phyloP scores from a whole-genome alignment of 2,113 vertebrate genomes.

The Chitala chitala region DNA sequence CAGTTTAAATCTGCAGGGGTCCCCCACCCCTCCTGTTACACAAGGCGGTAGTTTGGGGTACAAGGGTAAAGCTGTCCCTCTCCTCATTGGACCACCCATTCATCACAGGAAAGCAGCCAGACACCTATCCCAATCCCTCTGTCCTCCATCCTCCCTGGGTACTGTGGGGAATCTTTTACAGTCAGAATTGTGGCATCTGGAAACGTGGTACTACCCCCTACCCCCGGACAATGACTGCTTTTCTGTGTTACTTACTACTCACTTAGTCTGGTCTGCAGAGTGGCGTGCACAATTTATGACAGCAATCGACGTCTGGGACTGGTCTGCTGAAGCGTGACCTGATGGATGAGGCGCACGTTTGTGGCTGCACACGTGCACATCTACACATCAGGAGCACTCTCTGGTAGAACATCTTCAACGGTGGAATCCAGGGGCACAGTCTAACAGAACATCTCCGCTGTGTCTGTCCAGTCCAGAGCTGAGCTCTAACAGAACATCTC shows the following conservation, averaged over 20 bases:
- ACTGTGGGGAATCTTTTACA: slow-evolving; percentile 66
- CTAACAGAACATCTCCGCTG: too few relatives aligned
- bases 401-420: neutral
- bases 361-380: neutral
- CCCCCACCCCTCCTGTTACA: slow-evolving; percentile 45
- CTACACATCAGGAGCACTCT: neutral
- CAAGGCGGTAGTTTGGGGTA: slow-evolving; percentile 30
- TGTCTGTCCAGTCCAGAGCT: too few relatives aligned
- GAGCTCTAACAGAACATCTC: too few relatives aligned
- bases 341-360: slow-evolving; percentile 56
- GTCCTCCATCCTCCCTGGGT: slow-evolving; percentile 42
- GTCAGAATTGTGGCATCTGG: slow-evolving; percentile 55
- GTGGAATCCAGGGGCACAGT: too few relatives aligned
- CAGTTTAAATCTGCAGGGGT: slow-evolving; percentile 63
- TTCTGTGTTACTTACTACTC: slow-evolving; percentile 76
- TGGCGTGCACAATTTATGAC: slow-evolving; percentile 71
- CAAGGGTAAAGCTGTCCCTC: slow-evolving; percentile 29
- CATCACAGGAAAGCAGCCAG: slow-evolving; percentile 54
- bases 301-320: slow-evolving; percentile 63
- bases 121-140: neutral
- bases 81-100: slow-evolving; percentile 38
- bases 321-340: slow-evolving; percentile 61
- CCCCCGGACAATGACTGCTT: slow-evolving; percentile 43
- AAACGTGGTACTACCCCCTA: slow-evolving; percentile 5
- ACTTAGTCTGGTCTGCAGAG: slow-evolving; percentile 59